These are phyloP conservation scores for Rhinolophus ferrumequinum DNA, from an alignment of 2,113 vertebrate genomes.

Conservation along the genomic window DNA sequence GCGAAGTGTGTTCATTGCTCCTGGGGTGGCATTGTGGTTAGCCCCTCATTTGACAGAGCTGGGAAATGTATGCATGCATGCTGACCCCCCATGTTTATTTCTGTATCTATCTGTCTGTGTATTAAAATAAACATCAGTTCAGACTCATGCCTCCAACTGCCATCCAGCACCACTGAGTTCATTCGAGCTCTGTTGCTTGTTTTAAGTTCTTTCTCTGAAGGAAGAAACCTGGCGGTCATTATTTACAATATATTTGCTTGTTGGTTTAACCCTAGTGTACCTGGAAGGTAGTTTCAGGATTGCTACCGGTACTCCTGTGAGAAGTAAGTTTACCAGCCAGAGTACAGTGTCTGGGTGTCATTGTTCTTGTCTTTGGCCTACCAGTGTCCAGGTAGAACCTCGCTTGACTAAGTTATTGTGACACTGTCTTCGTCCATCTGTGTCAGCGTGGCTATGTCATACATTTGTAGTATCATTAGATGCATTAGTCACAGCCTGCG, in stretches of 20 bases:
- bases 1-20: neutral
- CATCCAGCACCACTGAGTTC: neutral
- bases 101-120: neutral
- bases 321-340: neutral
- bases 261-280: neutral
- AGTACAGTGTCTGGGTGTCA: accelerated
- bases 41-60: neutral
- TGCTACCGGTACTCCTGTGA: neutral
- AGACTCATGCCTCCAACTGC: neutral
- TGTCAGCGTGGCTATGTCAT: neutral
- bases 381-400: accelerated
- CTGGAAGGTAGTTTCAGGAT: neutral
- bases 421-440: neutral
- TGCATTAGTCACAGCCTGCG: neutral
- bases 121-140: neutral
- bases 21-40: neutral
- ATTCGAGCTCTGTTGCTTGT: neutral
- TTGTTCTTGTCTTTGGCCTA: neutral
- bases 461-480: neutral
- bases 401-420: neutral
- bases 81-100: no score
- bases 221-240: neutral
- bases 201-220: neutral
- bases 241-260: neutral
- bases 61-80: accelerated